Evolutionary conservation across 2,888 invertebrate genomes (phyloP), one percentile per base, ranked within the genome.

Genomic region (Antheraea assamensis): DNA sequence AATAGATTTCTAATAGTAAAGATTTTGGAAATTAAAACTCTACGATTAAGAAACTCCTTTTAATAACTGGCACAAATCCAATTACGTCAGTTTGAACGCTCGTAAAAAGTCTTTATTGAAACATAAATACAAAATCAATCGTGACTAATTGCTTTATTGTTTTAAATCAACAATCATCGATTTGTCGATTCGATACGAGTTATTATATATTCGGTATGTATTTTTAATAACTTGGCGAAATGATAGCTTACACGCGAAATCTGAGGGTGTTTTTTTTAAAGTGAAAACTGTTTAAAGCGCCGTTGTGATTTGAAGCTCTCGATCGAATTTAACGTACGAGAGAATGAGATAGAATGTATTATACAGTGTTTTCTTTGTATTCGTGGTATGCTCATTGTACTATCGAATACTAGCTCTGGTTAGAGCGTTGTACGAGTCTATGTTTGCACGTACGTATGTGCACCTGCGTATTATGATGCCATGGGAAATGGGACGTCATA

Each of bases 101-200:
- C 68, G 61, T 66, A 68, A 66, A 61, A 58, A 47, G n/a, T 35
- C 21, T 10, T 35, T 68, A 68, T 64, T 64, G 30, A 71, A 19
- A 58, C 55, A 27, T 72, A 77, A 77, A 78, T 80, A 80, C 72
- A 75, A 74, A 85, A 80, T 83, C 81, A 82, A 80, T 84, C 84
- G 80, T 83, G 79, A 78, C 72, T 75, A 84, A 84, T 85, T 80
- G 79, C 74, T 84, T 85, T 80, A 85, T 85, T 82, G 80, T 81
- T 81, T 77, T 77, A 83, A 85, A 85, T 83, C 81, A 83, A 78
- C 84, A 81, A 86, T 87, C 81, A 84, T 81, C 83, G 81, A 81
- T 84, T 87, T 83, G 83, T 78, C 78, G 77, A 88, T 88, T 87
- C 81, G 88, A 80, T 74, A 82, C 87, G 81, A 83, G 42, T 42